phyloP scores from a whole-genome alignment of 2,888 invertebrate genomes.

The Coelinius sp. region DNA sequence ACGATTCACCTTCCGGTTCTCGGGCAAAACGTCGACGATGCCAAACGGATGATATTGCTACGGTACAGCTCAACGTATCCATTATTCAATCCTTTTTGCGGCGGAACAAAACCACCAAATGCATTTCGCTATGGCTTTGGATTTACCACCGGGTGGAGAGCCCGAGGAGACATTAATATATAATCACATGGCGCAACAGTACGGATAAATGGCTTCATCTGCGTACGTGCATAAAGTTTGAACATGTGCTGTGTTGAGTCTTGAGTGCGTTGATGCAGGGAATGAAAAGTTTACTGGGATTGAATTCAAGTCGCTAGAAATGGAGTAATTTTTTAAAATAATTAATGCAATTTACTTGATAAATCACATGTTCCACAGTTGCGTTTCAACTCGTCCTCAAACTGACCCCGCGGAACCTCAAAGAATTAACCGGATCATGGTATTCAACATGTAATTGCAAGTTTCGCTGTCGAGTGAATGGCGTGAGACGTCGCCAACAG shows the following conservation, averaged over 20 bases:
- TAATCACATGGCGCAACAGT: slow-evolving; percentile 27
- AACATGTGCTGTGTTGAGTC: neutral
- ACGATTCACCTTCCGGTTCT: slow-evolving; percentile 34
- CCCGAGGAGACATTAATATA: slow-evolving; percentile 33
- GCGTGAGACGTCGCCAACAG: slow-evolving; percentile 22
- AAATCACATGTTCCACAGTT: neutral
- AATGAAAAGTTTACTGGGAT: neutral
- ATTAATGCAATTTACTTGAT: too few relatives aligned
- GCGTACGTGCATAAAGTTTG: slow-evolving; percentile 27
- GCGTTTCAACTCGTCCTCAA: neutral
- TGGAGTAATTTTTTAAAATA: neutral
- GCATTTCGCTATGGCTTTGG: slow-evolving; percentile 24
- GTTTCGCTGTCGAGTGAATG: neutral
- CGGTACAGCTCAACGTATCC: slow-evolving; percentile 14
- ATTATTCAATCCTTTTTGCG: slow-evolving; percentile 27
- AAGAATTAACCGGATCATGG: slow-evolving; percentile 8
- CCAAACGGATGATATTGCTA: slow-evolving; percentile 23
- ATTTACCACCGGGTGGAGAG: neutral
- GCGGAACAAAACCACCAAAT: slow-evolving; percentile 16
- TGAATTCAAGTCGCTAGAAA: neutral
- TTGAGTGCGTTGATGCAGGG: neutral
- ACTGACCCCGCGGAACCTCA: neutral
- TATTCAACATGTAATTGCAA: slow-evolving; percentile 20
- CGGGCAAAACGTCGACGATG: neutral
- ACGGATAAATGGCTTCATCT: slow-evolving; percentile 32